Evolutionary conservation across 2,888 invertebrate species (phyloP), one percentile per base, ranked within the genome.

Genomic region (Drosophila koepferae): DNA sequence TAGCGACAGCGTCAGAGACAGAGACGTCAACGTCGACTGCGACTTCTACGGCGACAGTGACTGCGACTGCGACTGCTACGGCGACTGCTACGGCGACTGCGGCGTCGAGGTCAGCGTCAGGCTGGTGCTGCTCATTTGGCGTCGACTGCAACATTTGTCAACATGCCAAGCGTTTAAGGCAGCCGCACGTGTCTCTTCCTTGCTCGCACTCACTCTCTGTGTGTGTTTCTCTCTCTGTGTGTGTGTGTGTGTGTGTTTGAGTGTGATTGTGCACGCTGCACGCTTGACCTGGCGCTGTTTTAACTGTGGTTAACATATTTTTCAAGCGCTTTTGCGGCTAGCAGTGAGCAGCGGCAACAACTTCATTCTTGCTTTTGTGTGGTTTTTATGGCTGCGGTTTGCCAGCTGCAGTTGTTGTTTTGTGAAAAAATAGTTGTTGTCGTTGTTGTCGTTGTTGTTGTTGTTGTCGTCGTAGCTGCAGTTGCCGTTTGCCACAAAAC

Each of bases 291-390:
- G 86, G 80, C 85, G 86, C 82, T 85, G 89, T 85, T 85, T 85
- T 85, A 85, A 85, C 89, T 86, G 86, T 86, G 86, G 86, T 86
- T 86, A 86, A 86, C 86, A 86, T 89, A 86, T 86, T 89, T 86
- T 86, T 86, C 86, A 86, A 89, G 90, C 86, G 88, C 90, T 89
- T 87, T 89, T 86, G 89, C 77, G 90, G 90, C 80, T 74, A 80
- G 63, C 81, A 72, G 75, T 64, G 77, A 80, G 84, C 80, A 84
- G 85, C 82, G 81, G 84, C 90, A 86, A 90, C 86, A 86, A 90
- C 89, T 85, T 85, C 85, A 85, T 85, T 85, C 90, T 88, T 90
- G 89, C 90, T 90, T 85, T 85, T 85, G 90, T 85, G 85, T 88
- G 85, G 85, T 90, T 85, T 90, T 85, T 90, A 90, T 85, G 90